Conservation (phyloP, 2,797 vertebrate species). For the Amniataba percoides region DNA sequence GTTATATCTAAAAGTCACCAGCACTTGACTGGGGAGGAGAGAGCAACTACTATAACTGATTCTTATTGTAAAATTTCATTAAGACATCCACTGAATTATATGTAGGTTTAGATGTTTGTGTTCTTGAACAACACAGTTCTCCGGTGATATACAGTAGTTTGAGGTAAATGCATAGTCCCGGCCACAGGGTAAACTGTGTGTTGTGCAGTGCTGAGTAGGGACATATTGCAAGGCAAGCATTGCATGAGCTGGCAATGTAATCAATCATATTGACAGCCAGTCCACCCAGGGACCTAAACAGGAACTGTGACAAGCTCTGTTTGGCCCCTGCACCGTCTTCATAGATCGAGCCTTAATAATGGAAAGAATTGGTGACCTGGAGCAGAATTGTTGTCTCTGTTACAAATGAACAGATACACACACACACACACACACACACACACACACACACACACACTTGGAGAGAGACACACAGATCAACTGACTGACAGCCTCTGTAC, state of each 20-base stretch:
- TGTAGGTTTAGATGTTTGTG: constrained; percentile 8
- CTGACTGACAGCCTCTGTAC: constrained; percentile 68
- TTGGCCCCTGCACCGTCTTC: constrained; percentile 58
- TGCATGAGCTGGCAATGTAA: constrained; percentile 69
- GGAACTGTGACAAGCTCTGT: constrained; percentile 65
- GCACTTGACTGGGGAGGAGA: background rate
- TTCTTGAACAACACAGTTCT: constrained; percentile 10
- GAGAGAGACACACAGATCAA: constrained; percentile 22
- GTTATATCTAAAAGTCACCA: constrained; percentile 22
- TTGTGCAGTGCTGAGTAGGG: constrained; percentile 41
- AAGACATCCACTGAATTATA: constrained; percentile 2
- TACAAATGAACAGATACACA: constrained; percentile 60
- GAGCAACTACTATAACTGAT: background rate
- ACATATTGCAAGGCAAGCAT: constrained; percentile 76
- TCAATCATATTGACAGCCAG: constrained; percentile 81
- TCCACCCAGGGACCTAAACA: constrained; percentile 57
- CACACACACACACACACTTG: too few relatives aligned
- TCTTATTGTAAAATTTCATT: constrained; percentile 13
- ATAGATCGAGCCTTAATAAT: constrained; percentile 62
- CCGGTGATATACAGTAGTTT: constrained; percentile 26
- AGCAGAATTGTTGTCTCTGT: constrained; percentile 63
- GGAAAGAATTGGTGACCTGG: constrained; percentile 66
- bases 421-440: constrained; percentile 32
- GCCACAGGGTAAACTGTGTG: constrained; percentile 37
- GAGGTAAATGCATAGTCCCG: constrained; percentile 12